Evolutionary conservation across 2,113 vertebrate genomes (phyloP).

Genomic region (Tupaia tana): DNA sequence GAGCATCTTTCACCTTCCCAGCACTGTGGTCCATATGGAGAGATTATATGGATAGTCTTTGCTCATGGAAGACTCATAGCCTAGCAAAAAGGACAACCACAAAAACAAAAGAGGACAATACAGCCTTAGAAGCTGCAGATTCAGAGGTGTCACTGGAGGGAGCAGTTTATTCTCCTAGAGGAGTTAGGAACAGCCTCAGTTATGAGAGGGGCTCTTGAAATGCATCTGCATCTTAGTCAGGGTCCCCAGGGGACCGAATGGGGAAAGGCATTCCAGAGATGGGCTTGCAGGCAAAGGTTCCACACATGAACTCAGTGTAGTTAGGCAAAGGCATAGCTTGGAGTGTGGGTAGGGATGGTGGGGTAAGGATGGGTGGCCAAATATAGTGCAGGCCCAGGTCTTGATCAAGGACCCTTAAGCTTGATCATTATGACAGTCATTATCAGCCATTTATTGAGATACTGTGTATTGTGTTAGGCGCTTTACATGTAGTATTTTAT

Average conservation of each 20-base stretch:
- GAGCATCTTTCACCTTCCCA: not conserved
- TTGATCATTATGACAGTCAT: not conserved
- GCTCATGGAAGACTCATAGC: not conserved
- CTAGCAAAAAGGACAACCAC: not conserved
- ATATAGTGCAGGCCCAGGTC: not conserved
- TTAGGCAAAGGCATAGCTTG: not conserved
- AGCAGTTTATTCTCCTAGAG: not conserved
- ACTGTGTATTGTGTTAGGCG: not conserved
- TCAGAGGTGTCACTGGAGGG: accelerated
- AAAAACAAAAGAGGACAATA: not conserved
- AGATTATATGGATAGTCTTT: not conserved
- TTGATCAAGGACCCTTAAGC: not conserved
- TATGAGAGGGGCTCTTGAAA: not conserved
- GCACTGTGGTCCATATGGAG: not conserved
- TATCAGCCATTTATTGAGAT: not conserved
- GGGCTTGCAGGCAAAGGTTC: not conserved
- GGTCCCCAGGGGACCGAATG: not conserved
- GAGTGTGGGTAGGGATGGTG: not conserved
- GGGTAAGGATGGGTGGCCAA: not conserved
- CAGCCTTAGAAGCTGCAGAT: not conserved
- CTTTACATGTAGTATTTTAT: not conserved
- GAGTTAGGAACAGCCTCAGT: not conserved
- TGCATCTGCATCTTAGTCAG: not conserved
- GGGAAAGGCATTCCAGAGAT: not conserved
- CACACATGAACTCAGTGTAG: not conserved